Evolutionary conservation across 2,797 vertebrate genomes (phyloP).

Genomic region (Pteropus rufus): DNA sequence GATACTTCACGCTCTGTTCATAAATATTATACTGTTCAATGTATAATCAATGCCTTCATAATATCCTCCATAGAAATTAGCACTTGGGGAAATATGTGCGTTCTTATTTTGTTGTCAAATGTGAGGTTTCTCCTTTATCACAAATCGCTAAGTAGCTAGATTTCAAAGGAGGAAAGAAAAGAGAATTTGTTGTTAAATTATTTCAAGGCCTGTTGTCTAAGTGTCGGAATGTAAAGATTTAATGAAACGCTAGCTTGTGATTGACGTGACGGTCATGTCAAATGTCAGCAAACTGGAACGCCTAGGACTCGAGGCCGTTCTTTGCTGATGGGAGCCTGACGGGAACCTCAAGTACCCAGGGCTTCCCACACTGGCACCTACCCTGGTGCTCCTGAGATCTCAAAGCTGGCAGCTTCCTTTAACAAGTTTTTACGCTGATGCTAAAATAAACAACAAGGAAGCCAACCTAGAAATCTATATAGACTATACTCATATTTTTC

Average conservation of each 20-base stretch:
- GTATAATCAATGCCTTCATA: background rate
- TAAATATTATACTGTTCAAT: slow-evolving; percentile 9
- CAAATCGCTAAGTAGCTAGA: background rate
- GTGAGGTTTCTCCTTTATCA: background rate
- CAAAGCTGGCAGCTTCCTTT: background rate
- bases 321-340: background rate
- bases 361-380: background rate
- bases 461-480: background rate
- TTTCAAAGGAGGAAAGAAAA: background rate
- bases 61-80: background rate
- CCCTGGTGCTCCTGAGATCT: background rate
- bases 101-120: background rate
- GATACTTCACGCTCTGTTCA: background rate
- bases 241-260: background rate
- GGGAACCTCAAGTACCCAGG: background rate
- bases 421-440: background rate
- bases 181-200: background rate
- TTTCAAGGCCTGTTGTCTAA: background rate
- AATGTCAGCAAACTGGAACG: background rate
- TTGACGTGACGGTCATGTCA: background rate
- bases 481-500: background rate
- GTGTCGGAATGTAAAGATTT: background rate
- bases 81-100: background rate
- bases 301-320: background rate
- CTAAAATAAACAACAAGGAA: background rate